These are phyloP conservation scores for Mormoops blainvillei DNA, from an alignment of 2,113 vertebrate genomes.

Conservation along the genomic window DNA sequence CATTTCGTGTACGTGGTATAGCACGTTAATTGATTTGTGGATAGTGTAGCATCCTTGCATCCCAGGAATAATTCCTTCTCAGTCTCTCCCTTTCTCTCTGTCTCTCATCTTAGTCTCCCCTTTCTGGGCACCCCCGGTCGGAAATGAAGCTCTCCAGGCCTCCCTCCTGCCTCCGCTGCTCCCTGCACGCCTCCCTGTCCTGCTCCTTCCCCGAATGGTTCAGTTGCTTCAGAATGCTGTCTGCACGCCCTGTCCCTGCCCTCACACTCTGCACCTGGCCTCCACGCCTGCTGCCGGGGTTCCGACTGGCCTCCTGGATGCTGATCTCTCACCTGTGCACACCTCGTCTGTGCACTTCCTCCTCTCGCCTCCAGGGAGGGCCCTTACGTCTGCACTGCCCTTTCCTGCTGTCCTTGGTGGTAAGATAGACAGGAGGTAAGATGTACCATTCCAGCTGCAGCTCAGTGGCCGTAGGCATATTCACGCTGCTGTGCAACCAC, in stretches of 20 bases:
- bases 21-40: background rate
- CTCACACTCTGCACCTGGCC: background rate
- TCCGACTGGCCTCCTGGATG: background rate
- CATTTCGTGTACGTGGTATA: too few species aligned
- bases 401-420: background rate
- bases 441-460: background rate
- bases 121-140: background rate
- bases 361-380: too few species aligned
- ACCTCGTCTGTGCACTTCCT: rapidly evolving
- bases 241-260: rapidly evolving
- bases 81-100: background rate
- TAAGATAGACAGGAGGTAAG: rapidly evolving
- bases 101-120: background rate
- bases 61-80: background rate
- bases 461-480: background rate
- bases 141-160: background rate
- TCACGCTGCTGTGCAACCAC: background rate
- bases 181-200: too few species aligned
- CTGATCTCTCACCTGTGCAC: background rate
- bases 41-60: background rate
- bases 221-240: too few species aligned
- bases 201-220: background rate
- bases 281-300: background rate
- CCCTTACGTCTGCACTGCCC: too few species aligned
- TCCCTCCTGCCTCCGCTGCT: background rate